These are phyloP conservation scores for Bubalus kerabau DNA, from an alignment of 2,113 vertebrate species.

Conservation along the genomic window DNA sequence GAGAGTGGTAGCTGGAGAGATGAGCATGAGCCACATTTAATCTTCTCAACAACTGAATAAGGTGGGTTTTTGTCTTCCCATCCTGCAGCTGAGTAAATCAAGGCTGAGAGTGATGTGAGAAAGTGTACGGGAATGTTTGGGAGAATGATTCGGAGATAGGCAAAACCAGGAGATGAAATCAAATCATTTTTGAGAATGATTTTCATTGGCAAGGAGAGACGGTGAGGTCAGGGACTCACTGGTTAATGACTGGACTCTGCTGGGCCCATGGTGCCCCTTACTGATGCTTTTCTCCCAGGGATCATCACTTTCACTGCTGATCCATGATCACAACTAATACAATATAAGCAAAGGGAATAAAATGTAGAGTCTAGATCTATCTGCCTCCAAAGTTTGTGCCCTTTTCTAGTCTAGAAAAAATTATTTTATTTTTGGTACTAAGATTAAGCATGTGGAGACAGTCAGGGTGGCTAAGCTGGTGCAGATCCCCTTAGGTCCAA, in stretches of 20 bases:
- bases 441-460: neutral
- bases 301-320: neutral
- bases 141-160: neutral
- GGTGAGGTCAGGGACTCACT: neutral
- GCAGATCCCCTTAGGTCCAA: neutral
- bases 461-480: neutral
- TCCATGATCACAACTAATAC: neutral
- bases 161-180: neutral
- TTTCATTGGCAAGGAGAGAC: neutral
- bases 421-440: neutral
- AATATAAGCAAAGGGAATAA: neutral
- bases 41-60: neutral
- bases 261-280: too few relatives aligned
- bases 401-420: neutral
- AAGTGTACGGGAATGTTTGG: neutral
- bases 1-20: neutral
- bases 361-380: neutral
- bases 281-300: neutral
- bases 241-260: too few relatives aligned
- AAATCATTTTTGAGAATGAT: neutral
- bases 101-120: neutral
- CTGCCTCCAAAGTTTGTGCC: neutral
- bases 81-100: neutral
- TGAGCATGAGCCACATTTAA: neutral
- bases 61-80: neutral